These are phyloP conservation scores for Dryadula phaetusa DNA, from an alignment of 2,888 invertebrate genomes.

Conservation along the genomic window DNA sequence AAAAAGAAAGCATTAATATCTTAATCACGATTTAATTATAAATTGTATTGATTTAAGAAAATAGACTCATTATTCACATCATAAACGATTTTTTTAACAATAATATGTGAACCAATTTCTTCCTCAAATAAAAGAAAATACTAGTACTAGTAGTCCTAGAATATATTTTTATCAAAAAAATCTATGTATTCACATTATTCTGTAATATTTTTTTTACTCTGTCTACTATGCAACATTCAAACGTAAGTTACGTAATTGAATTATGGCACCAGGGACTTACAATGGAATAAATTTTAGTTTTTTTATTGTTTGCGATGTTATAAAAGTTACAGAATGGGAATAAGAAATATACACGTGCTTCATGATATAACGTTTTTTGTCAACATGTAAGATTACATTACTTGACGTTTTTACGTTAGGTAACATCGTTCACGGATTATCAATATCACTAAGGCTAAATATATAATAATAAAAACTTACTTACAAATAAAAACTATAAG, in stretches of 20 bases:
- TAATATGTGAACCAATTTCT: no score
- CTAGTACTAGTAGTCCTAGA: no score
- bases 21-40: no score
- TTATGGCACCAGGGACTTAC: conserved; percentile 26
- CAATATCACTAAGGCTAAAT: background rate
- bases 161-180: no score
- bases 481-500: no score
- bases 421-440: background rate
- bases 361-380: conserved; percentile 19
- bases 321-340: conserved; percentile 35
- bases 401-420: background rate
- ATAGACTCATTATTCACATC: no score
- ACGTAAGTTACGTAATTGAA: conserved; percentile 31
- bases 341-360: conserved; percentile 27
- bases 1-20: no score
- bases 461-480: background rate
- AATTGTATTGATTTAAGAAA: no score
- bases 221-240: background rate
- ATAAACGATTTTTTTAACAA: no score
- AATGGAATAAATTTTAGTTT: conserved; percentile 33
- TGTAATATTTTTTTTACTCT: background rate
- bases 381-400: conserved; percentile 2
- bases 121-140: no score
- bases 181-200: background rate
- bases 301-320: conserved; percentile 31